Conservation (phyloP, 2,888 invertebrate genomes). For the Sisyra terminalis region DNA sequence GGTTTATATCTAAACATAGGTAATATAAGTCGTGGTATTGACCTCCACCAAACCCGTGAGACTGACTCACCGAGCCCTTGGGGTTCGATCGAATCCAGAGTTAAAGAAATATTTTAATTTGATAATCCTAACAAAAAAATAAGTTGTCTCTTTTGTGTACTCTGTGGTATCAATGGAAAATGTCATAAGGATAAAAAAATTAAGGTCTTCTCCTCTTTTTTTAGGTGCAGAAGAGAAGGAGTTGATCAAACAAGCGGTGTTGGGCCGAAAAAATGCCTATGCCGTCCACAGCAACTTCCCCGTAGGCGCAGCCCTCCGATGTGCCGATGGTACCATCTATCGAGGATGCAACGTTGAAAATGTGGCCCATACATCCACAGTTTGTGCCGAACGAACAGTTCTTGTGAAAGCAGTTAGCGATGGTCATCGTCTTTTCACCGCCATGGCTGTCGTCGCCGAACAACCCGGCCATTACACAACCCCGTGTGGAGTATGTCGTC, state of each 20-base stretch:
- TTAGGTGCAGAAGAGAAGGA: constrained; percentile 42
- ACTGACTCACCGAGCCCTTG: too few species aligned
- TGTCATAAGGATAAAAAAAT: too few species aligned
- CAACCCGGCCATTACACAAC: constrained; percentile 48
- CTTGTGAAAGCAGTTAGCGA: constrained; percentile 70
- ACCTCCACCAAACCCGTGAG: too few species aligned
- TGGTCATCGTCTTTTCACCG: constrained; percentile 54
- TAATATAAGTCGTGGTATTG: too few species aligned
- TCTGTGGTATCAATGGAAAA: too few species aligned
- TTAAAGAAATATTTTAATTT: too few species aligned
- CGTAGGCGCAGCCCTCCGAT: constrained; percentile 71
- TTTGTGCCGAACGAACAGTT: constrained; percentile 85
- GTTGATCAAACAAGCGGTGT: constrained; percentile 42
- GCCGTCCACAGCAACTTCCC: constrained; percentile 77
- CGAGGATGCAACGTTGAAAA: constrained; percentile 91
- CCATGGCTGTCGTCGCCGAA: constrained; percentile 55
- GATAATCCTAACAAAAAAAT: too few species aligned
- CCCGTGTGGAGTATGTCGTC: constrained; percentile 82
- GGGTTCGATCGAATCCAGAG: too few species aligned
- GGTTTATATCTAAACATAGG: too few species aligned
- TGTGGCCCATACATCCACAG: constrained; percentile 54
- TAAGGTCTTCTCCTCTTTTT: too few species aligned
- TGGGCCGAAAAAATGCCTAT: constrained; percentile 51
- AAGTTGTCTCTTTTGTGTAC: too few species aligned
- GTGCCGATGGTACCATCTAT: constrained; percentile 46